Evolutionary conservation across 2,888 invertebrate species (phyloP).

Genomic region (Epsilonema sp.): DNA sequence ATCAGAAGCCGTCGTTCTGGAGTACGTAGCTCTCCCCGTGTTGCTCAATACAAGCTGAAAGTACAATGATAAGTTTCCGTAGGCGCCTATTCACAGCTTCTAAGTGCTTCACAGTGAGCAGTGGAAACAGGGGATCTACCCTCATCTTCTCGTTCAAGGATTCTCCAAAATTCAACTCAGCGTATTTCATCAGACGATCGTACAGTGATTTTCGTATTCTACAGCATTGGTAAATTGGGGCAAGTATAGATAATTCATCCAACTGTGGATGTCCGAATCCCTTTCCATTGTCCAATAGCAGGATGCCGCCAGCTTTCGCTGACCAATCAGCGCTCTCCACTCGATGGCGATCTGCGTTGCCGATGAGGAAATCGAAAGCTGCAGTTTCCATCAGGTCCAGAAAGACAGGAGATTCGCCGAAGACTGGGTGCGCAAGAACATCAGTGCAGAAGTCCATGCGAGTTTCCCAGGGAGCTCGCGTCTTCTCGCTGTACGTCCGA

Average conservation of each 20-base stretch:
- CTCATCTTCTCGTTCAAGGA: neutral
- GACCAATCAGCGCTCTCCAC: conserved; percentile 45
- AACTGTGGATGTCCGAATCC: conserved; percentile 45
- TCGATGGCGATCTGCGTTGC: conserved; percentile 83
- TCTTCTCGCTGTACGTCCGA: conserved; percentile 54
- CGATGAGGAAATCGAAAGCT: conserved; percentile 77
- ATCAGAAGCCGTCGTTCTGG: conserved; percentile 7
- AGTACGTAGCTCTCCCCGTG: conserved; percentile 7
- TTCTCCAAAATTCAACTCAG: conserved; percentile 1
- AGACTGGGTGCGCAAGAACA: conserved; percentile 12
- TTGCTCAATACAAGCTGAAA: conserved; percentile 3
- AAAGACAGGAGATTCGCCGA: conserved; percentile 28
- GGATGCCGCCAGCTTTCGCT: conserved; percentile 36
- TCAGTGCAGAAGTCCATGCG: conserved; percentile 51
- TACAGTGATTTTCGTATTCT: conserved; percentile 4
- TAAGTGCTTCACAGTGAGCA: conserved; percentile 3
- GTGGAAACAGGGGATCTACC: conserved; percentile 7
- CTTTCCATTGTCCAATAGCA: conserved; percentile 74
- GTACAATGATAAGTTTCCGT: neutral
- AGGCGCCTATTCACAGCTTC: conserved; percentile 7
- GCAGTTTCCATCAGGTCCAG: conserved; percentile 67
- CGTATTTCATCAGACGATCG: neutral
- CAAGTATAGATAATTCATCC: conserved; percentile 70
- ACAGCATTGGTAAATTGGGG: conserved; percentile 82
- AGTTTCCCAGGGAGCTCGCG: conserved; percentile 56